Percentiles rank a stretch among this genome's conserved stretches.
These are phyloP conservation scores for Spongilla lacustris DNA, from an alignment of 37 sponge, comb jelly and placozoan species.

Conservation along the genomic window DNA sequence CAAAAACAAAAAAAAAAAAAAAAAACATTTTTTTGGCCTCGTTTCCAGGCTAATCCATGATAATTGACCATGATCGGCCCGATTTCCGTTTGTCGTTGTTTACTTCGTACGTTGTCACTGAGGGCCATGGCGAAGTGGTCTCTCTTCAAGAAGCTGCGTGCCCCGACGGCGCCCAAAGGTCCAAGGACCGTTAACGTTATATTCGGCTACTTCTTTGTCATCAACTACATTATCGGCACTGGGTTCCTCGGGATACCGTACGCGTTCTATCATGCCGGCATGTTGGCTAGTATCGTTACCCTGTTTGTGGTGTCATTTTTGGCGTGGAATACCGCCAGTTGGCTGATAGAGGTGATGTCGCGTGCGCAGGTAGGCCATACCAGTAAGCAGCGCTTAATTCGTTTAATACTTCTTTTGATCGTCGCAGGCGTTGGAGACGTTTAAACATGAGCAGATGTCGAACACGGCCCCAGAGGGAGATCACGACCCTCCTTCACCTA, in stretches of 20 bases:
- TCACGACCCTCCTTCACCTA: not conserved
- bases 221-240: conserved; percentile 18
- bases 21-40: too few species aligned
- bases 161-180: not conserved
- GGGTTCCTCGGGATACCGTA: conserved; percentile 3
- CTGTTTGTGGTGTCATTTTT: conserved; percentile 8
- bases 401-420: not conserved
- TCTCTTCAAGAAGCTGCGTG: not conserved
- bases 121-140: not conserved
- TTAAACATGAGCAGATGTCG: not conserved
- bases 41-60: too few species aligned
- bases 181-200: not conserved
- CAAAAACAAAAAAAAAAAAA: too few species aligned
- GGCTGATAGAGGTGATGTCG: conserved; percentile 71
- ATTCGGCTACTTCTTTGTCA: conserved; percentile 23
- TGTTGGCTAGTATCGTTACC: conserved; percentile 21
- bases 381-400: not conserved
- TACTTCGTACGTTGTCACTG: not conserved
- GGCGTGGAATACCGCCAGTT: conserved; percentile 15
- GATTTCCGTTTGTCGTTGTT: not conserved
- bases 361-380: conserved; percentile 72
- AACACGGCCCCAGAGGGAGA: not conserved
- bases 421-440: not conserved
- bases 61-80: not conserved
- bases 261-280: conserved; percentile 27